A percentile compares a stretch with the other conserved stretches of the same genome.
Conservation (phyloP, 2,888 invertebrate genomes). For the Iphiclides podalirius region DNA sequence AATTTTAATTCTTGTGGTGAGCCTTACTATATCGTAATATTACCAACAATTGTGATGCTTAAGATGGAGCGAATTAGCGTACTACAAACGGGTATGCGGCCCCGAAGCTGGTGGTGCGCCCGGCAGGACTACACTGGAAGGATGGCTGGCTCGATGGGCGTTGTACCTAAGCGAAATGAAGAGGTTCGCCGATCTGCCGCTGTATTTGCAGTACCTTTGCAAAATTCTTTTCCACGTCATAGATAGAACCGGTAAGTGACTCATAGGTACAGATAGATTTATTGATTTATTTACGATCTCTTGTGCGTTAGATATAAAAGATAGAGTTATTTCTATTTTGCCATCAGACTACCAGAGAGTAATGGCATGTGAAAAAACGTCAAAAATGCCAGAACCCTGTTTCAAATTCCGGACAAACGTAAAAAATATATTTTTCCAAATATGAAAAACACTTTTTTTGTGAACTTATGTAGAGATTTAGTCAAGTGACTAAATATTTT, state of each 20-base stretch:
- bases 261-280: conserved; percentile 1
- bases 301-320: no score
- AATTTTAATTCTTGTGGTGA: no score
- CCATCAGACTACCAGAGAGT: no score
- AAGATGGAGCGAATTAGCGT: conserved; percentile 67
- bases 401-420: no score
- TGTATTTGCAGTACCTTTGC: conserved; percentile 87
- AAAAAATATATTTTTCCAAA: conserved; percentile 12
- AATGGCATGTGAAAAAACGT: no score
- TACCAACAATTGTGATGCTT: background rate
- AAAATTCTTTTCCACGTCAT: conserved; percentile 86
- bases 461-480: no score
- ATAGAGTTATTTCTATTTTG: no score
- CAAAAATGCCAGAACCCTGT: no score
- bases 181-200: conserved; percentile 82
- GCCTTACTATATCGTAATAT: no score
- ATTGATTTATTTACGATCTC: no score
- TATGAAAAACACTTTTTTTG: no score
- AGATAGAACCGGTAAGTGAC: conserved; percentile 81
- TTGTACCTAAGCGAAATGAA: conserved; percentile 67
- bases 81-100: conserved; percentile 68
- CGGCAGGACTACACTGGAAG: conserved; percentile 81
- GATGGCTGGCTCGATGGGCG: conserved; percentile 86
- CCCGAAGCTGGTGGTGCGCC: conserved; percentile 66
- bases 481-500: no score